These are phyloP conservation scores for Cyphomyrmex costatus DNA, from an alignment of 1,140 invertebrate species.

Conservation along the genomic window DNA sequence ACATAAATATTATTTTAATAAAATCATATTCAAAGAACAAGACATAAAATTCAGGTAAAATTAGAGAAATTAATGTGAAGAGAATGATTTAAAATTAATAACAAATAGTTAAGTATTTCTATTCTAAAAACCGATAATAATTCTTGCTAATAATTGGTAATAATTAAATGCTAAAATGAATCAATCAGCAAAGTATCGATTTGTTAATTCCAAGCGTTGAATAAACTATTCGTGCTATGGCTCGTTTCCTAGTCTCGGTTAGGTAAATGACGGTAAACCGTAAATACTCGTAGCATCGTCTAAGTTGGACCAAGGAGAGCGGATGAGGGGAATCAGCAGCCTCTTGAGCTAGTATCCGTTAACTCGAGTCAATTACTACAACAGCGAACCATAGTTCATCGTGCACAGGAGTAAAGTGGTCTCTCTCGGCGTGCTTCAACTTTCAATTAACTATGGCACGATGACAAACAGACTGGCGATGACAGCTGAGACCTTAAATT, in stretches of 20 bases:
- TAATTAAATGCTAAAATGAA: background rate
- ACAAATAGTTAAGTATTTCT: background rate
- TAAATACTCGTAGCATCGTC: slow-evolving; percentile 58
- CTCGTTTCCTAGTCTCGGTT: slow-evolving; percentile 40
- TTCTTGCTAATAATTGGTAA: background rate
- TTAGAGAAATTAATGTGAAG: background rate
- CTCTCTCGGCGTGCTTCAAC: slow-evolving; percentile 62
- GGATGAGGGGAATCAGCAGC: slow-evolving; percentile 49
- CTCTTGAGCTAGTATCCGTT: slow-evolving; percentile 65
- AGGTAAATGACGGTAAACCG: slow-evolving; percentile 63
- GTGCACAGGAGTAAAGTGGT: slow-evolving; percentile 54
- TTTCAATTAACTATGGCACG: slow-evolving; percentile 60
- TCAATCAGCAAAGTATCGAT: slow-evolving; percentile 21
- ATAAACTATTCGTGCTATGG: slow-evolving; percentile 11
- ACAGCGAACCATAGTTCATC: slow-evolving; percentile 55
- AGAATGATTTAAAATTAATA: background rate
- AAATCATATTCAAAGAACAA: background rate
- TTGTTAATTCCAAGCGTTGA: slow-evolving; percentile 24
- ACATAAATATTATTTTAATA: background rate
- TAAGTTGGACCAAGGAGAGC: slow-evolving; percentile 55
- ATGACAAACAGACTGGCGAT: slow-evolving; percentile 52
- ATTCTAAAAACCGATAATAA: background rate
- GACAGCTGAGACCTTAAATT: slow-evolving; percentile 27
- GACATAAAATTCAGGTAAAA: background rate
- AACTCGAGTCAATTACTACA: slow-evolving; percentile 71